phyloP scores from a whole-genome alignment of 2,888 invertebrate genomes.

The Ichneumoninae sp. region DNA sequence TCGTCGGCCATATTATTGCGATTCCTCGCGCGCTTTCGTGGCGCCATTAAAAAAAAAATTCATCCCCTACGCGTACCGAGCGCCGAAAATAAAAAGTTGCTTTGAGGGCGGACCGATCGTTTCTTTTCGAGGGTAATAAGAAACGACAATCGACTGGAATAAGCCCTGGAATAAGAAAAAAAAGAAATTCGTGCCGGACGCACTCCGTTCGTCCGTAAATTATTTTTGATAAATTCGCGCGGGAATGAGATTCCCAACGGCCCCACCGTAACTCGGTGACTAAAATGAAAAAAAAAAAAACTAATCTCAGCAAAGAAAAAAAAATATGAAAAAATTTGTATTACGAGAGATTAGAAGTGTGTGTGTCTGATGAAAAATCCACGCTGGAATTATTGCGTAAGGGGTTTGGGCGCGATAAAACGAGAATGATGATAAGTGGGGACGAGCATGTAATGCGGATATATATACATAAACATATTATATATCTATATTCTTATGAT shows the following conservation, averaged over 20 bases:
- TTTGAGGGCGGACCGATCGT: conserved; percentile 53
- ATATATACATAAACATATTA: conserved; percentile 61
- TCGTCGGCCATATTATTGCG: conserved; percentile 49
- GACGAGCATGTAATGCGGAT: conserved; percentile 69
- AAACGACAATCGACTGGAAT: conserved; percentile 57
- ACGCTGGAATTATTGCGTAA: conserved; percentile 38
- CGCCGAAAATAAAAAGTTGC: conserved; percentile 44
- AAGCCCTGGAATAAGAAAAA: conserved; percentile 50
- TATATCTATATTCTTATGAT: conserved; percentile 74
- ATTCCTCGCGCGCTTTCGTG: conserved; percentile 64
- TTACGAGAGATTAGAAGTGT: conserved; percentile 28
- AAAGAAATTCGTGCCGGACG: conserved; percentile 51
- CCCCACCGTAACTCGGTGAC: conserved; percentile 62
- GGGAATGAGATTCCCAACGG: conserved; percentile 69
- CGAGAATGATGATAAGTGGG: conserved; percentile 53
- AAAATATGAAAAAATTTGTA: conserved; percentile 44
- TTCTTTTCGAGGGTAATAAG: conserved; percentile 48
- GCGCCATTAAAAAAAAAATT: conserved; percentile 53
- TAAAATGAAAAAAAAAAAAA: conserved; percentile 52
- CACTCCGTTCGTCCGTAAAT: conserved; percentile 69
- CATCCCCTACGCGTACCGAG: conserved; percentile 41
- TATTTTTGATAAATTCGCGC: conserved; percentile 79
- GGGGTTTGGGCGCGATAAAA: conserved; percentile 52
- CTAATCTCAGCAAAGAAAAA: conserved; percentile 23
- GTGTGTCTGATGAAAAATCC: conserved; percentile 33